Evolutionary conservation across 2,113 vertebrate genomes (phyloP), one percentile per base, ranked within the genome.

Genomic region (Numida meleagris): DNA sequence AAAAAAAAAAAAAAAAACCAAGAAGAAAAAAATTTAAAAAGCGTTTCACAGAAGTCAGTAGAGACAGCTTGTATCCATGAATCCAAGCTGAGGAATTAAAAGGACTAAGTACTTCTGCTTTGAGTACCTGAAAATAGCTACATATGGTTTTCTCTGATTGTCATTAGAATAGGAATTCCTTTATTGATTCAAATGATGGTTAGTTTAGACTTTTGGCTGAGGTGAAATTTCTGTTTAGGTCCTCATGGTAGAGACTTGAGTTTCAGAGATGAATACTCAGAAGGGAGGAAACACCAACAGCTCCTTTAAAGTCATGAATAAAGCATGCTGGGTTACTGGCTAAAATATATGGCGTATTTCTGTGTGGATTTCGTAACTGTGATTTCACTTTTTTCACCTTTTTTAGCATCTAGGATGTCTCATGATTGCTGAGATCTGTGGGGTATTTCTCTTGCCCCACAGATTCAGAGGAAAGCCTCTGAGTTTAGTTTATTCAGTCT

Each of bases 401-500:
- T 92, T 92, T 86, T 48, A 85, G 67, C 67, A 61, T 80, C 48
- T 62, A 80, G 11, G 42, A 16, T 72, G 29, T 50, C 45, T 88
- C 31, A 59, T 53, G 84, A 59, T 21, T 80, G 75, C 67, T 86
- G 72, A 87, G 73, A 46, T 91, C 82, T 81, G 72, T 63, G 91
- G 50, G 65, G 36, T 74, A 46, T 58, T 89, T 59, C 48, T 89
- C 33, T 75, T 86, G 63, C 65, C 74, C 34, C 36, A 40, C 20
- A 78, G 33, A 86, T 82, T 94, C 61, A 78, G 53, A 93, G 46
- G 87, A 91, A 91, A 89, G 40, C 27, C 66, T 94, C 48, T 53
- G 34, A 12, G 68, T 92, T 93, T 55, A 71, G 50, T 43, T 65
- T 48, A 65, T 79, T 38, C 15, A 40, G 36, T 18, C 61, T 65